Percentiles rank a stretch among this genome's conserved stretches.
Conservation (phyloP, 2,888 invertebrate genomes). For the Molanna angustata region DNA sequence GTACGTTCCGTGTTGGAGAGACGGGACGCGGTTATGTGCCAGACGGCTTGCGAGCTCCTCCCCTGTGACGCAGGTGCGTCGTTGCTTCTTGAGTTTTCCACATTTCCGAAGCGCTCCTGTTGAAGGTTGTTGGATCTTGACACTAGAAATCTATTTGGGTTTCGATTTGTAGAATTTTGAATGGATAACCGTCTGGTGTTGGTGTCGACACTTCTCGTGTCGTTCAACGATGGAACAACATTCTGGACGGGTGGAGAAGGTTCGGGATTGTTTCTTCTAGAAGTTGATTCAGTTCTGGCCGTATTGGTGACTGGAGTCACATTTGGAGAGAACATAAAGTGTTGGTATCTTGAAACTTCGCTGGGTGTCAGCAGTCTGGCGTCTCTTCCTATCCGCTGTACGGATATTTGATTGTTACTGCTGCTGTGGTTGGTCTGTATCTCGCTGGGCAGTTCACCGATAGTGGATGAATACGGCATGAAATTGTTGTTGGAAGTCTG, state of each 20-base stretch:
- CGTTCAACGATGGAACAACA: constrained; percentile 17
- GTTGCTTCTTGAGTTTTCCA: constrained; percentile 13
- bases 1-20: background rate
- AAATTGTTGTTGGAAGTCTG: constrained; percentile 36
- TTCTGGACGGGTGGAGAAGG: constrained; percentile 19
- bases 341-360: constrained; percentile 50
- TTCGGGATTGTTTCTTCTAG: constrained; percentile 13
- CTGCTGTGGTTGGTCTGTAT: constrained; percentile 37
- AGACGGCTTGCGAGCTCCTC: background rate
- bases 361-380: constrained; percentile 52
- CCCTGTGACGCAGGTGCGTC: background rate
- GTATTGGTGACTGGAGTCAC: constrained; percentile 14
- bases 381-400: constrained; percentile 57
- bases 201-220: background rate
- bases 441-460: constrained; percentile 34
- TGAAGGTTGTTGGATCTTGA: constrained; percentile 10
- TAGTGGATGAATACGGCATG: constrained; percentile 37
- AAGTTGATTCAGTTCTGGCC: constrained; percentile 8
- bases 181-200: constrained; percentile 12
- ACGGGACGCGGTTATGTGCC: constrained; percentile 6
- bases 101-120: constrained; percentile 18
- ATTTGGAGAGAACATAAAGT: constrained; percentile 36
- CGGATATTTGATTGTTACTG: constrained; percentile 51
- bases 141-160: constrained; percentile 14
- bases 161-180: constrained; percentile 7